A percentile compares a stretch with the other conserved stretches of the same genome.
Evolutionary conservation across 2,888 invertebrate genomes (phyloP).

Genomic region (Philopedon plagiatum): DNA sequence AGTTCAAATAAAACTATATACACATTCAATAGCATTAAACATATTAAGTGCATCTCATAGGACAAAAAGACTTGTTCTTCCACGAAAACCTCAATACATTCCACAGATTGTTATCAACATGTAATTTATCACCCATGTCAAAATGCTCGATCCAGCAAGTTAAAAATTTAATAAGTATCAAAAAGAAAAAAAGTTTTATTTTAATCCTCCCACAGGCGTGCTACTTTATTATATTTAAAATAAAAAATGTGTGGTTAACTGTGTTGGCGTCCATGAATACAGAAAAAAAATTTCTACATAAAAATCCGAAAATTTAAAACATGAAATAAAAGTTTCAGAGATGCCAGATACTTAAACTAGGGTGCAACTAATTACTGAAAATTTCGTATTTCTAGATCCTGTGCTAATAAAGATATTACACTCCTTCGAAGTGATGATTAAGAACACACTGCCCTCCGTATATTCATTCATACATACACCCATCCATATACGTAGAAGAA

Average conservation of each 20-base stretch:
- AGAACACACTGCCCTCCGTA: no score
- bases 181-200: constrained; percentile 1
- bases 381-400: no score
- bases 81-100: constrained; percentile 20
- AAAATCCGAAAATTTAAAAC: no score
- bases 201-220: not conserved
- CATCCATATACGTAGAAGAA: constrained; percentile 29
- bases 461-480: constrained; percentile 37
- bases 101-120: constrained; percentile 33
- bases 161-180: constrained; percentile 36
- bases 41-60: constrained; percentile 25
- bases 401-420: no score
- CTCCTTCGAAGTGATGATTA: no score
- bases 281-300: no score
- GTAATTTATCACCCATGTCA: constrained; percentile 37
- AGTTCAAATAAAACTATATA: no score
- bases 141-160: constrained; percentile 37
- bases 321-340: no score
- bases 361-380: no score
- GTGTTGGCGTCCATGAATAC: no score
- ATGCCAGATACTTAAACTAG: no score
- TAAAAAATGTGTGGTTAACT: not conserved
- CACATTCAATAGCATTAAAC: not conserved
- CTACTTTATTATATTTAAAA: constrained; percentile 2
- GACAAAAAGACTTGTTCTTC: not conserved